Evolutionary conservation across 2,888 invertebrate species (phyloP).

Genomic region (Nysson spinosus): DNA sequence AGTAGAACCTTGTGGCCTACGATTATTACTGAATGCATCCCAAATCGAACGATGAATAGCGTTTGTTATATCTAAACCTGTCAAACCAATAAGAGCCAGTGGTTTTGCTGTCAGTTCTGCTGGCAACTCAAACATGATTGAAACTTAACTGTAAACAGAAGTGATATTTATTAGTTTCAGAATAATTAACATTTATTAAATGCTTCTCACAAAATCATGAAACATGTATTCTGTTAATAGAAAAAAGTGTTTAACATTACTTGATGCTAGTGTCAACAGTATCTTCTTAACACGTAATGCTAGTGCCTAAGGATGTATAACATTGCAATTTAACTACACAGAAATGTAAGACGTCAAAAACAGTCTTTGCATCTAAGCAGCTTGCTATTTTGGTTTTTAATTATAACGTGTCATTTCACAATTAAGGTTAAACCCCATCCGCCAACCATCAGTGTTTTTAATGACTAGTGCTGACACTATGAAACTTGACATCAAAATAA

Average conservation of each 20-base stretch:
- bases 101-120: constrained; percentile 90
- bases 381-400: too few relatives aligned
- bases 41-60: constrained; percentile 93
- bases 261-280: too few relatives aligned
- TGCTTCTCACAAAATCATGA: background rate
- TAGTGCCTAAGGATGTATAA: too few relatives aligned
- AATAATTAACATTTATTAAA: background rate
- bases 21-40: constrained; percentile 93
- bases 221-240: too few relatives aligned
- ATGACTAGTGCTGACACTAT: background rate
- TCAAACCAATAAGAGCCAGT: constrained; percentile 90
- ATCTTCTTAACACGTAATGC: too few relatives aligned
- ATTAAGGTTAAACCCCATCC: constrained; percentile 25
- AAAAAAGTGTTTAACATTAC: too few relatives aligned
- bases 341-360: too few relatives aligned
- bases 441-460: background rate
- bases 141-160: constrained; percentile 10
- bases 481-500: background rate
- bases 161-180: background rate
- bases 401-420: constrained; percentile 23
- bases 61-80: constrained; percentile 93
- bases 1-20: constrained; percentile 88
- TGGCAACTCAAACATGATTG: constrained; percentile 83
- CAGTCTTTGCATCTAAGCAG: too few relatives aligned
- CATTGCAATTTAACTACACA: too few relatives aligned